Evolutionary conservation across 2,797 vertebrate genomes (phyloP), one percentile per base, ranked within the genome.

Genomic region (Crax fasciolata): DNA sequence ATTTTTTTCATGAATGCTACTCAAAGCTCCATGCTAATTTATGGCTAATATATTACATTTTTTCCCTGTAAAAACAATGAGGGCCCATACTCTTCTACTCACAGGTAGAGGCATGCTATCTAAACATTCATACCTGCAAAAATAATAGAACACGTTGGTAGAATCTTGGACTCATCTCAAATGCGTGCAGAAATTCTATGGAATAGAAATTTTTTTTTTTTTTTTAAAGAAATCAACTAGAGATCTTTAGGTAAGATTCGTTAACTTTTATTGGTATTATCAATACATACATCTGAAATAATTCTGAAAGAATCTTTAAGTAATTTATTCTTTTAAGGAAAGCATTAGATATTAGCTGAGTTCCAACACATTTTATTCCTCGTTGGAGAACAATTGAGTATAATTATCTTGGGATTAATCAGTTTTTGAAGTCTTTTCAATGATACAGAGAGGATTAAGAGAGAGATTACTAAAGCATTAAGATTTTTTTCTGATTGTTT

Each of bases 371-470:
- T 73, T 90, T 86, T 83, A 54, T 72, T 89, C 27, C 15, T 83
- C 55, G 61, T 1, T 58, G 68, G 68, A 61, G 49, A 85, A 80
- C 30, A 74, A 48, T 44, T 85, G 61, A 87, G 18, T 65, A 25
- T 84, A 87, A 93, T 95, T 94, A 71, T 94, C 41, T 90, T 71
- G 65, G 81, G 49, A 95, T 95, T 91, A 89, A 96, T 82, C 72
- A 61, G 48, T 65, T 95, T 92, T 84, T 92, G 25, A 92, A 80
- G 61, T 92, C 51, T 84, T 84, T 94, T 87, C 68, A 73, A 20
- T 89, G 65, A 54, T 80, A 61, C 35, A 46, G 86, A 67, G 75
- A 43, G 72, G 67, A 92, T 95, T 92, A 91, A 82, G 61, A 73
- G 35, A 81, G 43, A 87, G 86, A 87, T 92, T 95, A 89, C 75